Conservation (phyloP, 2,113 vertebrate genomes). For the Pedionomus torquatus region DNA sequence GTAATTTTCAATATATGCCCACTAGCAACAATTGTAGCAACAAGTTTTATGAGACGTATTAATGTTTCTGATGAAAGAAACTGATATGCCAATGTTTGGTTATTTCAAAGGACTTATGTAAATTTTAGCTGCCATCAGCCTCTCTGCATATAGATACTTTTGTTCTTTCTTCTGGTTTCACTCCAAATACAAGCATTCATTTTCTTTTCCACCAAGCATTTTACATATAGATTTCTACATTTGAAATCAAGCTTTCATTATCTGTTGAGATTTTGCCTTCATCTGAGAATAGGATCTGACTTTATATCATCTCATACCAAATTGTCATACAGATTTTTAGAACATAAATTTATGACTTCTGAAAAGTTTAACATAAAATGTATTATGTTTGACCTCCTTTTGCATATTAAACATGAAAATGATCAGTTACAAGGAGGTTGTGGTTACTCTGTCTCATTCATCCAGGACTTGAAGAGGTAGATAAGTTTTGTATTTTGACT, state of each 20-base stretch:
- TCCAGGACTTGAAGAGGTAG: background rate
- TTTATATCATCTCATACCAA: background rate
- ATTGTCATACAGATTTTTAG: background rate
- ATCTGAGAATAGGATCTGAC: background rate
- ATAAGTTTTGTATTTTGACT: background rate
- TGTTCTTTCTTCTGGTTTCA: background rate
- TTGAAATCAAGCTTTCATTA: background rate
- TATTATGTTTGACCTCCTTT: background rate
- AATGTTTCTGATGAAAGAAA: background rate
- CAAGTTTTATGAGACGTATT: background rate
- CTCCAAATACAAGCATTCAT: background rate
- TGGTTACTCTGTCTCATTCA: background rate
- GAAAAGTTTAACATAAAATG: background rate
- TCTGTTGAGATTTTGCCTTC: background rate
- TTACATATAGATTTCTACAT: background rate
- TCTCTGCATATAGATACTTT: background rate
- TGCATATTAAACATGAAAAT: background rate
- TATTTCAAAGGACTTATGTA: background rate
- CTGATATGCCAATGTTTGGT: background rate
- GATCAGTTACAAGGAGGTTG: background rate
- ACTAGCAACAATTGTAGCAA: background rate
- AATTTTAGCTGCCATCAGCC: background rate
- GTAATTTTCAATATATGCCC: background rate
- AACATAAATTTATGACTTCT: background rate
- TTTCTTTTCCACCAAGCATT: background rate